Evolutionary conservation across 2,888 invertebrate species (phyloP), one percentile per base, ranked within the genome.

Genomic region (Dioctria linearis): DNA sequence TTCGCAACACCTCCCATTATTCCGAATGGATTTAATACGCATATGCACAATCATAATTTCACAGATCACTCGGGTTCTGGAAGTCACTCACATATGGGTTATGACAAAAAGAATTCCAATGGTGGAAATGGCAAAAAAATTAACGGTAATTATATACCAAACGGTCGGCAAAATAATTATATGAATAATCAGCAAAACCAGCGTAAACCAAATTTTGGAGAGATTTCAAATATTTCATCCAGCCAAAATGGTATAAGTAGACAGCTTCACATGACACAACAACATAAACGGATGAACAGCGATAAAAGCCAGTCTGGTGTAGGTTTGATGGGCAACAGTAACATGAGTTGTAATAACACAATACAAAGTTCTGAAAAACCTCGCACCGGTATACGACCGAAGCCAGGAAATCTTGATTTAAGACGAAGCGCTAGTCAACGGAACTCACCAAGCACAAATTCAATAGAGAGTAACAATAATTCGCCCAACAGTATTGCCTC

Each of bases 361-460:
- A 82, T 81, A 57, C 82, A 82, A 39, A 83, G 82, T 66, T 82
- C 83, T 37, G 83, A 83, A 54, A 83, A 84, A 79, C 80, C 82
- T 80, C 82, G 84, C 54, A 61, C 73, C 43, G 80, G 80, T 61
- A 83, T 84, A 9, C 84, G 85, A 51, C 87, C 86, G 54, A 88
- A 88, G 63, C 88, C 87, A 69, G 85, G 85, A 11, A 85, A 86
- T 83, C 85, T 86, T 79, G 87, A 87, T 80, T 87, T 87, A 81
- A 85, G 86, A 49, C 85, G 89, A 3, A 87, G 86, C 80, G 86
- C 85, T 40, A 89, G 88, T 82, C 89, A 89, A 82, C 87, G 89
- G 11, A 89, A 89, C 80, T 89, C 89, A 79, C 89, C 89, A 25
- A 87, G 89, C 83, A 88, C 89, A 82, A 88, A 88, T 83, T 87